Evolutionary conservation across 2,113 vertebrate species (phyloP).

Genomic region (Pangasianodon gigas): DNA sequence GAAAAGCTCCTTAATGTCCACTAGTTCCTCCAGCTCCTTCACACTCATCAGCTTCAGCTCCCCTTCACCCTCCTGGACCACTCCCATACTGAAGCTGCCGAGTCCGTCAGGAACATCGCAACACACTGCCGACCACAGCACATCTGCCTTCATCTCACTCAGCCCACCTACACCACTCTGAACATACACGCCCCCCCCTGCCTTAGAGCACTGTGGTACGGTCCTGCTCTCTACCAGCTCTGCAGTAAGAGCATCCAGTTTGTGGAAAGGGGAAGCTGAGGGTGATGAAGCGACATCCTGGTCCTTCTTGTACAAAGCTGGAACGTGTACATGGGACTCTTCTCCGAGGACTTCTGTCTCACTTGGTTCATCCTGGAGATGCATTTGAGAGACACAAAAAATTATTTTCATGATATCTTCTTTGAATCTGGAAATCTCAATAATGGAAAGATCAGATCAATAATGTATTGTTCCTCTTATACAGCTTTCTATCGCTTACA

Average conservation of each 20-base stretch:
- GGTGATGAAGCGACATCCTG: background rate
- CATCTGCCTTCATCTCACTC: conserved; percentile 52
- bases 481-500: background rate
- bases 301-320: conserved; percentile 62
- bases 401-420: background rate
- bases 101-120: conserved; percentile 63
- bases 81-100: conserved; percentile 62
- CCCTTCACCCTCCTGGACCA: conserved; percentile 59
- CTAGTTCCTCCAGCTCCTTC: conserved; percentile 66
- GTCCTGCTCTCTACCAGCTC: conserved; percentile 59
- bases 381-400: conserved; percentile 14
- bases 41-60: conserved; percentile 62
- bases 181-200: conserved; percentile 65
- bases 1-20: conserved; percentile 68
- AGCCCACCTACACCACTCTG: conserved; percentile 62
- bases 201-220: conserved; percentile 62
- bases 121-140: conserved; percentile 71
- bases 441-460: background rate
- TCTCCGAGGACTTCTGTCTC: conserved; percentile 9
- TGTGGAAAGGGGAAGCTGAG: conserved; percentile 50
- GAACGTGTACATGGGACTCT: conserved; percentile 50
- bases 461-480: background rate
- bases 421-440: background rate
- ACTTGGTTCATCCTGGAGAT: conserved; percentile 39
- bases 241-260: conserved; percentile 68